phyloP scores from a whole-genome alignment of 2,888 invertebrate species.

The Lissonota sp. region DNA sequence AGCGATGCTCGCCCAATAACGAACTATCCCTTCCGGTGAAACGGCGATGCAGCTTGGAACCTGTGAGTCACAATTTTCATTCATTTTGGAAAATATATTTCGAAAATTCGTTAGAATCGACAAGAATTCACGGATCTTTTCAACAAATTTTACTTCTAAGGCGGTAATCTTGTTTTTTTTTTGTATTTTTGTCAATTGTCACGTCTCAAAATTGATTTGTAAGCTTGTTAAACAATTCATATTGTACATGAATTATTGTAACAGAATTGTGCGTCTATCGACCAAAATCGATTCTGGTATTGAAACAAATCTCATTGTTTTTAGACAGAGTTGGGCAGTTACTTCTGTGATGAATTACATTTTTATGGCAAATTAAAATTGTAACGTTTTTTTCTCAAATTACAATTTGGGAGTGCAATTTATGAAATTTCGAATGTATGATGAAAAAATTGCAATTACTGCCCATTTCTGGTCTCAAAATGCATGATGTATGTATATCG shows the following conservation, averaged over 20 bases:
- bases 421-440: neutral
- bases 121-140: no score
- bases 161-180: no score
- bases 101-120: no score
- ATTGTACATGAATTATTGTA: neutral
- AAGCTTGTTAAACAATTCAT: constrained; percentile 1
- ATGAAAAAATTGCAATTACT: neutral
- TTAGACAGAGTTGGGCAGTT: no score
- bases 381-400: neutral
- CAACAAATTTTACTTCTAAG: no score
- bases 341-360: neutral
- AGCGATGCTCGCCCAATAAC: constrained; percentile 96
- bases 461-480: neutral
- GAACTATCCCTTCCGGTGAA: constrained; percentile 95
- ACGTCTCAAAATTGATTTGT: constrained; percentile 10
- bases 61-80: constrained; percentile 75
- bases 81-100: no score
- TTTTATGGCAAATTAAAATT: neutral
- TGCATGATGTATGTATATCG: constrained; percentile 47
- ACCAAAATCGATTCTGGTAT: no score
- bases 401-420: neutral
- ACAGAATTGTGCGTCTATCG: no score
- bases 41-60: constrained; percentile 95
- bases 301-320: no score
- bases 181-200: neutral